Evolutionary conservation across 1,140 invertebrate genomes (phyloP).

Genomic region (Papilio glaucus): DNA sequence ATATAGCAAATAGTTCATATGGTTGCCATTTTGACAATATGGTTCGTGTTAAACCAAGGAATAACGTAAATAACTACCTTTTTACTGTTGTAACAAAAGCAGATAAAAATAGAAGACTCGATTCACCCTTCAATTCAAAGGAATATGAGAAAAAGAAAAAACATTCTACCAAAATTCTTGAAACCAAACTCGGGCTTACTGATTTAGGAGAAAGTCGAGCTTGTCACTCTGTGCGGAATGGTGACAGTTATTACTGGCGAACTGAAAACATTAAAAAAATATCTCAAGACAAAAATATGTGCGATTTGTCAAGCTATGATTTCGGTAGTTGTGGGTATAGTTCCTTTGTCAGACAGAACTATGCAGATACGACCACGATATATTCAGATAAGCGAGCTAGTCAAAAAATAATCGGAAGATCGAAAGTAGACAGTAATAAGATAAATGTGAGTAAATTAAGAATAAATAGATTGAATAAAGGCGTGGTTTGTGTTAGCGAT

Average conservation of each 20-base stretch:
- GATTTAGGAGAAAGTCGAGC: not conserved
- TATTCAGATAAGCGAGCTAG: not conserved
- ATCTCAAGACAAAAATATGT: not conserved
- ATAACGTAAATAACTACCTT: not conserved
- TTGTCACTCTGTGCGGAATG: not conserved
- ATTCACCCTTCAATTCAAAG: not conserved
- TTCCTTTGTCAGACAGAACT: not conserved
- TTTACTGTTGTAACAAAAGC: slow-evolving; percentile 38
- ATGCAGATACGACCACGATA: not conserved
- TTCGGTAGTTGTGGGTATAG: not conserved
- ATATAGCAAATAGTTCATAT: slow-evolving; percentile 54
- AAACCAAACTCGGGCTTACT: slow-evolving; percentile 9
- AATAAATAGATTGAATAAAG: slow-evolving; percentile 6
- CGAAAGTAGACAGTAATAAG: not conserved
- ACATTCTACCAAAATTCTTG: not conserved
- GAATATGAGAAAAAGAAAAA: slow-evolving; percentile 9
- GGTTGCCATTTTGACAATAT: slow-evolving; percentile 51
- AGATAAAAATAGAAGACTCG: slow-evolving; percentile 33
- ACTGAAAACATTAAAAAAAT: not conserved
- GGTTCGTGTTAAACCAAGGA: slow-evolving; percentile 36
- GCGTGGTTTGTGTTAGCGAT: not conserved
- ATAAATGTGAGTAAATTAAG: not conserved
- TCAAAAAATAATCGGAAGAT: not conserved
- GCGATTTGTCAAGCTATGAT: not conserved
- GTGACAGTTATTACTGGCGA: not conserved